Conservation (phyloP, 2,888 invertebrate genomes). For the Mamestra brassicae region DNA sequence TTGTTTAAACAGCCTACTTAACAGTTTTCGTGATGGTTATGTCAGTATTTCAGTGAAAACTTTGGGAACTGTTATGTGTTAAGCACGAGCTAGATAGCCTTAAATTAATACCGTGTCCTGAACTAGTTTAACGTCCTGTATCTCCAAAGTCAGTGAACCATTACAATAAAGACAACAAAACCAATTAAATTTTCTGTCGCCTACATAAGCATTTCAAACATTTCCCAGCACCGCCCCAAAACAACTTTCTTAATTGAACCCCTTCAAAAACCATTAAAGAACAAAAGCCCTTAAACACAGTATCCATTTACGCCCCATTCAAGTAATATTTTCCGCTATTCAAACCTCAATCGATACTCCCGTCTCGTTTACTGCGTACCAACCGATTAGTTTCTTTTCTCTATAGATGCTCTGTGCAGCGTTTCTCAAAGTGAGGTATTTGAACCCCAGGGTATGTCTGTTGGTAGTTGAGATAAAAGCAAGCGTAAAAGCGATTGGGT, state of each 20-base stretch:
- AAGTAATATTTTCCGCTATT: constrained; percentile 44
- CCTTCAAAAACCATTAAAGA: constrained; percentile 32
- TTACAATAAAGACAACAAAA: neutral
- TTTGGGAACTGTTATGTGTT: neutral
- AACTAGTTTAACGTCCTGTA: neutral
- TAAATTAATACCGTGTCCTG: neutral
- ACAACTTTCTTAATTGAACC: constrained; percentile 39
- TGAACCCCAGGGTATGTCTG: neutral
- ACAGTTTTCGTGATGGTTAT: neutral
- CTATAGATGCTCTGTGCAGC: neutral
- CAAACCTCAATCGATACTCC: constrained; percentile 25
- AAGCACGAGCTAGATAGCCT: neutral
- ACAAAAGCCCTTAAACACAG: constrained; percentile 20
- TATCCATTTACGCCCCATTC: constrained; percentile 42
- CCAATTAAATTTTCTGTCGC: neutral
- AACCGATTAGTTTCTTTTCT: constrained; percentile 50
- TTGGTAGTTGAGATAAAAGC: neutral
- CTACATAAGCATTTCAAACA: neutral
- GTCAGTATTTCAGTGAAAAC: no score
- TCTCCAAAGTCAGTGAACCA: neutral
- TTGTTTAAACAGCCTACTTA: neutral
- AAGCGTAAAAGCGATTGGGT: no score
- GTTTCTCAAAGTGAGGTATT: constrained; percentile 19
- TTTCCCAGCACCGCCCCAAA: constrained; percentile 4
- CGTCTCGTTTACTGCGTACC: constrained; percentile 35